Evolutionary conservation across 2,888 invertebrate genomes (phyloP).

Genomic region (Mechanitis mazaeus): DNA sequence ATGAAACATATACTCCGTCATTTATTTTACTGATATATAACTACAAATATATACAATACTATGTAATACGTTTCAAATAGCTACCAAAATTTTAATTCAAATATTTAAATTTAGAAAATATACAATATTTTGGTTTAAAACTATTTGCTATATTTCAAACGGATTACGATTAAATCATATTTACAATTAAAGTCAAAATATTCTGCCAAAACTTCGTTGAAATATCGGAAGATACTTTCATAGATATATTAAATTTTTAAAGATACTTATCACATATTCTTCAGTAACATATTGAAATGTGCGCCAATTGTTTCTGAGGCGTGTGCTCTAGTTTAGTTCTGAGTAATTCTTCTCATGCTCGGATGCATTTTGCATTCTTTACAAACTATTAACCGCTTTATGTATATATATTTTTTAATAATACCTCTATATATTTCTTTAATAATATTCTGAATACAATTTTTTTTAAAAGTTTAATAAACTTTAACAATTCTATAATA

Average conservation of each 20-base stretch:
- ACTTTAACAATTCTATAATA: no score
- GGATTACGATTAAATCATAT: constrained; percentile 1
- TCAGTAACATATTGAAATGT: constrained; percentile 21
- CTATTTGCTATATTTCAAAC: not conserved
- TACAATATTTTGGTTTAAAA: not conserved
- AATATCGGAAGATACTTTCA: constrained; percentile 1
- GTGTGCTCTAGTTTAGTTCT: constrained; percentile 22
- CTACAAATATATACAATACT: no score
- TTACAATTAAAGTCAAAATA: constrained; percentile 1
- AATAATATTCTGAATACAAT: no score
- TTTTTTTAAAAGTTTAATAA: no score
- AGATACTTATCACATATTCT: constrained; percentile 13
- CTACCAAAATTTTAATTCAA: not conserved
- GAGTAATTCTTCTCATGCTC: constrained; percentile 27
- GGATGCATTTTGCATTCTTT: constrained; percentile 25
- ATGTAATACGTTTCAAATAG: no score
- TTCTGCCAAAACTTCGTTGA: not conserved
- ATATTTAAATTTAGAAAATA: not conserved
- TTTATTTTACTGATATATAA: no score
- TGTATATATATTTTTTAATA: not conserved
- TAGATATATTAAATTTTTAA: constrained; percentile 1
- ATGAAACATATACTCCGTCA: no score
- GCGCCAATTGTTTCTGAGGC: constrained; percentile 28
- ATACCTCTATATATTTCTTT: no score
- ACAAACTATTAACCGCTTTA: constrained; percentile 19